Base-by-base conservation (phyloP, 2,888 invertebrate species). In the Microdon myrmicae region DNA sequence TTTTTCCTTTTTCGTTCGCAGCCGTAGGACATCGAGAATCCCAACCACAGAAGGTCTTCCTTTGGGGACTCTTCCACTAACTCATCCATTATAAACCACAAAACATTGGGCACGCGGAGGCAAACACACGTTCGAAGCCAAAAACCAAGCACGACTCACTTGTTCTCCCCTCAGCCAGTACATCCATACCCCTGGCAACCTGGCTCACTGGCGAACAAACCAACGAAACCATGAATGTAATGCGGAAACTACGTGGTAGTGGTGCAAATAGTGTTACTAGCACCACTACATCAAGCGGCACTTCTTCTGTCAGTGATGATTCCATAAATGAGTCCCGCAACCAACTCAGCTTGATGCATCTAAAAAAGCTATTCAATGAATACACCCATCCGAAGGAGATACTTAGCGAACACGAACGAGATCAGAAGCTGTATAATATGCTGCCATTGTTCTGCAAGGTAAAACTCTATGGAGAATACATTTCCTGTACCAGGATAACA, bases 361-460 rank as follows among this genome's bases (percentile, higher is more conserved):
- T 99, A 38, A 92, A 96, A 75, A 98, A 98, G 81, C 84, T 98
- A 25, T 98, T 97, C 80, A 89, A 92, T 41, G 97, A 97, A 79
- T 96, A 94, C 75, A 90, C 91, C 22, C 94, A 96, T 81, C 93
- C 95, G 25, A 83, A 90, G 23, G 89, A 92, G 71, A 87, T 90
- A 2, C 83, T 93, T 8, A 85, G 86, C 28, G 92, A 93, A 67
- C 83, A 85, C 47, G 94, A 94, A 78, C 87, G 90, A 74, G 96
- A 97, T 81, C 92, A 92, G 75, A 94, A 95, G 80, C 84, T 98
- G 8, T 96, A 96, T 81, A 95, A 94, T 79, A 96, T 99, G 94
- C 83, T 99, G 76, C 98, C 98, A 47, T 83, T 98, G 25, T 98
- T 98, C 82, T 96, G 96, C 83, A 97, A 96, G 87, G 96, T 95